A percentile compares a stretch with the other conserved stretches of the same genome.
Conservation (phyloP, 1,140 invertebrate species). For the Cherax destructor region DNA sequence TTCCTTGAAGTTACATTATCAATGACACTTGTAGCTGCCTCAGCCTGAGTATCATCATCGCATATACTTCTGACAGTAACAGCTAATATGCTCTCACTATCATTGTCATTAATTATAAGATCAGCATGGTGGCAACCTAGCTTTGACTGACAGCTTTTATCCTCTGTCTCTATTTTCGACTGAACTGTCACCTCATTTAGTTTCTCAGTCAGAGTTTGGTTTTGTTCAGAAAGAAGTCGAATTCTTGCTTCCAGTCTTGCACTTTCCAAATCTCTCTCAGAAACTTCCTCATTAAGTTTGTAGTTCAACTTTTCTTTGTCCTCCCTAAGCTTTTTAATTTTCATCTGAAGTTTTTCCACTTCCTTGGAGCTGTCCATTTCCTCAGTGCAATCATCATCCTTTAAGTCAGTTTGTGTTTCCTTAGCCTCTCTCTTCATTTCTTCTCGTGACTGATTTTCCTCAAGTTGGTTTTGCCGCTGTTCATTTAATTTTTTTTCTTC, state of each 20-base stretch:
- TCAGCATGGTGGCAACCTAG: background rate
- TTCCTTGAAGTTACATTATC: background rate
- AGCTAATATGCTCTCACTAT: background rate
- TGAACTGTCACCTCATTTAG: background rate
- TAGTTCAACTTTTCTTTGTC: slow-evolving; percentile 41
- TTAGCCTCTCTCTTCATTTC: background rate
- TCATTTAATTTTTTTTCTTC: slow-evolving; percentile 14
- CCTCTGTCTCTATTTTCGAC: background rate
- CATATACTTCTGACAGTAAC: background rate
- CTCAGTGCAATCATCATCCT: background rate
- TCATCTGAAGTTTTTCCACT: slow-evolving; percentile 23
- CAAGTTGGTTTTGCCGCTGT: background rate
- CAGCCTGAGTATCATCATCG: background rate
- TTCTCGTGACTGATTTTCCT: background rate
- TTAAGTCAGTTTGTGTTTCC: background rate
- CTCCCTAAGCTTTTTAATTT: slow-evolving; percentile 32
- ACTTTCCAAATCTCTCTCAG: slow-evolving; percentile 45
- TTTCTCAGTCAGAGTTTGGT: slow-evolving; percentile 27
- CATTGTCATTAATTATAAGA: background rate
- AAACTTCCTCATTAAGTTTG: slow-evolving; percentile 48
- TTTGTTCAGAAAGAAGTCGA: slow-evolving; percentile 39
- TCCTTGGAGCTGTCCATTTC: background rate
- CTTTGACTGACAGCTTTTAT: slow-evolving; percentile 32
- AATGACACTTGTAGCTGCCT: background rate
- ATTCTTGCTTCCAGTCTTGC: slow-evolving; percentile 56